Base-by-base conservation (phyloP, 2,888 invertebrate species). In the Sericinus montela region DNA sequence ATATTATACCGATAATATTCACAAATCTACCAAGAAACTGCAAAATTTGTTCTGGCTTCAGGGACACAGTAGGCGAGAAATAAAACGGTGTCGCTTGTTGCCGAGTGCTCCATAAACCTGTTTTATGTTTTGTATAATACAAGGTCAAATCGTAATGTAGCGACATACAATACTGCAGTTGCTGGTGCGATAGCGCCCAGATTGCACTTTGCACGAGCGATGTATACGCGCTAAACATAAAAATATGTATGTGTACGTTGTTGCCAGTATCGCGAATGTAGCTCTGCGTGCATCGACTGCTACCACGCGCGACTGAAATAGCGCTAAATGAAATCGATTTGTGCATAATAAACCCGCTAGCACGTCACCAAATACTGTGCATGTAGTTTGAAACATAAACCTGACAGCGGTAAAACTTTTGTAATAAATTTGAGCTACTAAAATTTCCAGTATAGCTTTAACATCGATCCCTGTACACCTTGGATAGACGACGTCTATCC, bases 301-400 rank as follows among this genome's bases (percentile, higher is more conserved):
- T 62, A 55, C 57, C 46, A 52, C 59, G 53, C 55, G 67, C 69
- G 71, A 72, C 72, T 67, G 57, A 73, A 75, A 75, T 71, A 74
- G 56, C 62, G 61, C 58, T 65, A 64, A 71, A 67, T 70, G 63
- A 67, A 75, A 73, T 70, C 66, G 65, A 72, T 72, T 73, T 59
- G 52, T 62, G 62, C 57, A 67, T 67, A 59, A 56, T 60, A 64
- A 59, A 42, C 34, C 28, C 10, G 29, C 43, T 36, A n/a, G n/a
- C n/a, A n/a, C n/a, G n/a, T n/a, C n/a, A 37, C 25, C 40, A 14
- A 51, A 42, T 39, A 41, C 38, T 19, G 42, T 34, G 36, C 45
- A 28, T 35, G 34, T 15, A 40, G 36, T 41, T 39, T 40, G 37
- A 40, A 44, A 50, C 37, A 36, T 41, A 45, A 49, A 7, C 30